Percentiles rank a stretch among this genome's conserved stretches.
Evolutionary conservation across 2,888 invertebrate species (phyloP).

Genomic region (Zele albiditarsus): DNA sequence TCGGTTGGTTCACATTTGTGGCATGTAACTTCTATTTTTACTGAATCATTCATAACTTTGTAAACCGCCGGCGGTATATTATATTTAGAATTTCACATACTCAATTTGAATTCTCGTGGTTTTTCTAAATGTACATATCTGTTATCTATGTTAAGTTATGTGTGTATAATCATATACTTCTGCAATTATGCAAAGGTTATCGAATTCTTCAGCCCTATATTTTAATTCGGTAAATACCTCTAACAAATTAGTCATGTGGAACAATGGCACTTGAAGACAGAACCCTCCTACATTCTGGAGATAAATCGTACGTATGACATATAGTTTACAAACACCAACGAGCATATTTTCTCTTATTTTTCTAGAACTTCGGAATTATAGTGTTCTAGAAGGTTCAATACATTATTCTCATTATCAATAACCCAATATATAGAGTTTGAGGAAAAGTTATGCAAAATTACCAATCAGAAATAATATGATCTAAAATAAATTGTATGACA

Average conservation of each 20-base stretch:
- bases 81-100: neutral
- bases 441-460: neutral
- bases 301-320: constrained; percentile 8
- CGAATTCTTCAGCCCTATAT: constrained; percentile 18
- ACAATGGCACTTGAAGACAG: constrained; percentile 47
- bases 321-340: neutral
- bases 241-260: constrained; percentile 42
- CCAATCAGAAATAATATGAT: neutral
- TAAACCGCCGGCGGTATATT: constrained; percentile 28
- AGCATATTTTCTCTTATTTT: neutral
- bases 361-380: constrained; percentile 31
- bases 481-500: neutral
- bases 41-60: constrained; percentile 3
- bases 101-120: neutral
- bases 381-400: neutral
- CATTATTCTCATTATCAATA: constrained; percentile 7
- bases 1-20: too few relatives aligned
- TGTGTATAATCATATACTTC: constrained; percentile 12
- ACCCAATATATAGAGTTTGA: neutral
- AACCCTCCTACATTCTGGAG: constrained; percentile 17
- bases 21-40: too few relatives aligned
- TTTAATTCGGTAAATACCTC: constrained; percentile 40
- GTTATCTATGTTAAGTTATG: constrained; percentile 12
- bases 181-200: constrained; percentile 7
- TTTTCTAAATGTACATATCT: neutral